Evolutionary conservation across 92 coral and sea anemone species (phyloP).

Genomic region (Phenganax stokvisi): DNA sequence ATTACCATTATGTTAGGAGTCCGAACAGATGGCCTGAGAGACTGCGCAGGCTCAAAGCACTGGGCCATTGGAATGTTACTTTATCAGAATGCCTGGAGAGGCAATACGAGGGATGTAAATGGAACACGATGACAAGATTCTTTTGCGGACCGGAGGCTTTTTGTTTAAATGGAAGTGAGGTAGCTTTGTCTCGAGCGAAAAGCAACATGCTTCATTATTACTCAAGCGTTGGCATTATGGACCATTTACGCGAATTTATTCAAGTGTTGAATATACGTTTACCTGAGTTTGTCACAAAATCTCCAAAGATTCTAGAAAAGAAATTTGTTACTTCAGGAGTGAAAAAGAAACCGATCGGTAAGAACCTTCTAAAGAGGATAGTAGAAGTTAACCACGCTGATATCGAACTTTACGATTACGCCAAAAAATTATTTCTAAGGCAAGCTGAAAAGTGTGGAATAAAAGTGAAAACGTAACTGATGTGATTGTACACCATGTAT

Average conservation of each 20-base stretch:
- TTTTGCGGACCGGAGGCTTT: slow-evolving; percentile 77
- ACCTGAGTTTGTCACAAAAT: slow-evolving; percentile 56
- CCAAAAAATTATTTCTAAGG: slow-evolving; percentile 52
- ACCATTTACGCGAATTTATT: slow-evolving; percentile 59
- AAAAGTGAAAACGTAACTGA: neutral
- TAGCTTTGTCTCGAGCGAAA: slow-evolving; percentile 68
- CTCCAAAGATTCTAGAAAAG: slow-evolving; percentile 9
- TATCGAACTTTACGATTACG: slow-evolving; percentile 59
- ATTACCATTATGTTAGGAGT: slow-evolving; percentile 70
- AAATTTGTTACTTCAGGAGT: slow-evolving; percentile 12
- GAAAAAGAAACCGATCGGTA: slow-evolving; percentile 49
- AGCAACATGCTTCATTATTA: slow-evolving; percentile 64
- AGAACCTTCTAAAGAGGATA: slow-evolving; percentile 44
- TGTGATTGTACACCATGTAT: too few relatives aligned
- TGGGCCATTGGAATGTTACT: slow-evolving; percentile 62
- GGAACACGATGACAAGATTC: slow-evolving; percentile 78
- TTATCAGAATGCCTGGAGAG: slow-evolving; percentile 60
- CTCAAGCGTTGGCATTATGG: slow-evolving; percentile 71
- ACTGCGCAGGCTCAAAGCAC: slow-evolving; percentile 51
- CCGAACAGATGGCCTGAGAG: slow-evolving; percentile 55
- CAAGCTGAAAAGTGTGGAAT: slow-evolving; percentile 79
- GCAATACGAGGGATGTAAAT: slow-evolving; percentile 78
- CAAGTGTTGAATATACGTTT: slow-evolving; percentile 66
- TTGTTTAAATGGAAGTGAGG: slow-evolving; percentile 60
- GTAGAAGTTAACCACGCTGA: slow-evolving; percentile 71